Evolutionary conservation across 2,888 invertebrate genomes (phyloP).

Genomic region (Trilocha varians): DNA sequence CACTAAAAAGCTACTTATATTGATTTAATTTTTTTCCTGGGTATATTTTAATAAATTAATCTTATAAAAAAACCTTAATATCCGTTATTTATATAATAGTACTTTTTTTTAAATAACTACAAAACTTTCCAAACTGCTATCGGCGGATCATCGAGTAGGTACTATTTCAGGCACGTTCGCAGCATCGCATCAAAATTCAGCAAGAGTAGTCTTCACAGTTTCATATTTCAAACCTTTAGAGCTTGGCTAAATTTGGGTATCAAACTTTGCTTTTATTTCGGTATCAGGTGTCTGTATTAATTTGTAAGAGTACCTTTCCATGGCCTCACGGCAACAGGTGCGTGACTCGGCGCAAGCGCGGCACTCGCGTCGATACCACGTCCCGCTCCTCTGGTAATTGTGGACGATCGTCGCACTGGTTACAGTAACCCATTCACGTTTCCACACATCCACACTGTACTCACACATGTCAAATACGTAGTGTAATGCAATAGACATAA

Average conservation of each 20-base stretch:
- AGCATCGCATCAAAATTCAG: too few species aligned
- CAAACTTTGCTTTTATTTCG: slow-evolving; percentile 53
- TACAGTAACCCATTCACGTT: slow-evolving; percentile 58
- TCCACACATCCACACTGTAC: slow-evolving; percentile 37
- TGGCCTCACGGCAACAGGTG: slow-evolving; percentile 69
- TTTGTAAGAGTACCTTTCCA: slow-evolving; percentile 69
- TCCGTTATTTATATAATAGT: too few species aligned
- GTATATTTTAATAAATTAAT: too few species aligned
- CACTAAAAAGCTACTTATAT: too few species aligned
- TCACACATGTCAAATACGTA: slow-evolving; percentile 9
- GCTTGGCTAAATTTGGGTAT: slow-evolving; percentile 19
- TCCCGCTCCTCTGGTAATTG: slow-evolving; percentile 29
- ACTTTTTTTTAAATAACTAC: too few species aligned
- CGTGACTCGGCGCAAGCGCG: slow-evolving; percentile 56
- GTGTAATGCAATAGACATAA: too few species aligned
- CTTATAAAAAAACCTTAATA: too few species aligned
- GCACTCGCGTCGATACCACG: slow-evolving; percentile 62
- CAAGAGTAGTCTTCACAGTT: background rate
- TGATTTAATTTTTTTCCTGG: too few species aligned
- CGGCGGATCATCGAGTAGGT: too few species aligned
- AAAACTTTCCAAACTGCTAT: too few species aligned
- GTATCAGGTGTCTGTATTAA: slow-evolving; percentile 65
- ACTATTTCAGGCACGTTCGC: too few species aligned
- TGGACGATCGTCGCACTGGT: slow-evolving; percentile 23
- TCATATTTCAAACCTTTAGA: slow-evolving; percentile 13